Conservation (phyloP, 2,888 invertebrate genomes). For the Cephalotes varians region DNA sequence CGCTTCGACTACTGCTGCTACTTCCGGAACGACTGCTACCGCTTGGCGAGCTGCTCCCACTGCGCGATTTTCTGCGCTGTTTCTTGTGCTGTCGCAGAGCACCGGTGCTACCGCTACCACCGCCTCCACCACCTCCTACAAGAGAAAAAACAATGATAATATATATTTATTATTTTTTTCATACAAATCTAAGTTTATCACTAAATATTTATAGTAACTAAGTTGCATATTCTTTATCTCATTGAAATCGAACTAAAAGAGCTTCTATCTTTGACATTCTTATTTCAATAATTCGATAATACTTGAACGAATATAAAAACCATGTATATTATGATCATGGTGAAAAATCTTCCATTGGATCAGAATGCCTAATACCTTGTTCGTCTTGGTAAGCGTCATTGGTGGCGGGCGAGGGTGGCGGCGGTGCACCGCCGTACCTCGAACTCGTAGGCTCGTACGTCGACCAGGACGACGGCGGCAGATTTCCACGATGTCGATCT, state of each 20-base stretch:
- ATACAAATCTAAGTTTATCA: background rate
- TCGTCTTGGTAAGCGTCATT: slow-evolving; percentile 83
- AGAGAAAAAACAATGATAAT: slow-evolving; percentile 68
- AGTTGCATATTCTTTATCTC: background rate
- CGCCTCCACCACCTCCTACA: slow-evolving; percentile 76
- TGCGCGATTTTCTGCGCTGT: slow-evolving; percentile 84
- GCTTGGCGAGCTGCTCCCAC: slow-evolving; percentile 84
- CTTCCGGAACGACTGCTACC: slow-evolving; percentile 87
- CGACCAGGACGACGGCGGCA: slow-evolving; percentile 83
- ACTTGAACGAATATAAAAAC: background rate
- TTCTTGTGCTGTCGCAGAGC: slow-evolving; percentile 85
- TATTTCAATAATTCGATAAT: background rate
- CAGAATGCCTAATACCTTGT: slow-evolving; percentile 76
- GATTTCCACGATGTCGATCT: slow-evolving; percentile 82
- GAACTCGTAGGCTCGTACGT: slow-evolving; percentile 82
- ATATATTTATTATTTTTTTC: slow-evolving; percentile 5
- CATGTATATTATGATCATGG: too few relatives aligned
- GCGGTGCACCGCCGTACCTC: slow-evolving; percentile 82
- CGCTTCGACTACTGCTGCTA: slow-evolving; percentile 84
- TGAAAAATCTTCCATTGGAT: background rate
- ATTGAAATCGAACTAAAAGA: background rate
- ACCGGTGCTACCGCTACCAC: slow-evolving; percentile 81
- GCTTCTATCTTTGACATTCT: background rate
- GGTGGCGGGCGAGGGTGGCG: slow-evolving; percentile 82
- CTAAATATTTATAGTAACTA: background rate